These are phyloP conservation scores for Gopherus evgoodei DNA, from an alignment of 2,113 vertebrate genomes.

Conservation along the genomic window DNA sequence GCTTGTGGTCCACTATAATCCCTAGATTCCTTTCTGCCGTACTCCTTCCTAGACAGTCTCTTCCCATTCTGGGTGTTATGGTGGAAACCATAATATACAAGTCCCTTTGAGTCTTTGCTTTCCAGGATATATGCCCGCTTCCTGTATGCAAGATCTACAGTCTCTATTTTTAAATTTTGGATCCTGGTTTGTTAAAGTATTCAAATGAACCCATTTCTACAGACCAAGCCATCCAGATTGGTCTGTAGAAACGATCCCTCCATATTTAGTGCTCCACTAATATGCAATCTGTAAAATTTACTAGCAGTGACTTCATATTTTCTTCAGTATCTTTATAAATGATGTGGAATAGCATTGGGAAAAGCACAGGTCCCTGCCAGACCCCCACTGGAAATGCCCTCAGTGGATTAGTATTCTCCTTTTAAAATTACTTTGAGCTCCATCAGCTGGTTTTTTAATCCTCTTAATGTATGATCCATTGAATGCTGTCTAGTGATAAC, in stretches of 20 bases:
- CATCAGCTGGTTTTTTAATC: neutral
- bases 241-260: neutral
- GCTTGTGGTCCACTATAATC: too few species aligned
- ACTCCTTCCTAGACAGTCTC: too few species aligned
- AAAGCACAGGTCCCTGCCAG: neutral
- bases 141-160: neutral
- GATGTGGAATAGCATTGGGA: neutral
- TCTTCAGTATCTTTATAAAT: too few species aligned
- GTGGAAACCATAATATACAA: neutral
- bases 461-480: fast-evolving
- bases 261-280: too few species aligned
- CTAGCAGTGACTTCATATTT: too few species aligned
- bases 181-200: neutral
- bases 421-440: neutral
- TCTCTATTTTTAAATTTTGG: neutral
- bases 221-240: neutral
- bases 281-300: too few species aligned
- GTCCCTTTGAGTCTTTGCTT: neutral
- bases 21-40: too few species aligned
- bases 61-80: too few species aligned
- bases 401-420: neutral
- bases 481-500: fast-evolving
- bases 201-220: neutral
- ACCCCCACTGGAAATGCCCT: neutral
- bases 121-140: neutral